Percentiles rank a stretch among this genome's conserved stretches.
These are phyloP conservation scores for Dermatophagoides farinae DNA, from an alignment of 1,140 invertebrate species.

Conservation along the genomic window DNA sequence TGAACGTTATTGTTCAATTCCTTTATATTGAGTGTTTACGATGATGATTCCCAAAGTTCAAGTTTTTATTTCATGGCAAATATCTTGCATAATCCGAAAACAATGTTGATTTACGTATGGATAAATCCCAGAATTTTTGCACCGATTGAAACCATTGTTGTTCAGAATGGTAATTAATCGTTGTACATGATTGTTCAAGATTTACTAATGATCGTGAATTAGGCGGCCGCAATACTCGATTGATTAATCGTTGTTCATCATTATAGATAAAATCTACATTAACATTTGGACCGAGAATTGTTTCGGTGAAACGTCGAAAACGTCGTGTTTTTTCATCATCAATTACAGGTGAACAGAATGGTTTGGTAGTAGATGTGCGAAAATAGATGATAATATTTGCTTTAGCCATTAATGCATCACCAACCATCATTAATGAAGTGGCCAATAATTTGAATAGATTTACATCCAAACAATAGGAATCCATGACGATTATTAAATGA, in stretches of 20 bases:
- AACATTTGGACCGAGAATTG: slow-evolving; percentile 1
- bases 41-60: too few relatives aligned
- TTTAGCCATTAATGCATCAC: not conserved
- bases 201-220: not conserved
- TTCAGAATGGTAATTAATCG: slow-evolving; percentile 6
- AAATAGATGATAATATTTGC: slow-evolving; percentile 11
- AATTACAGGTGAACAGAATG: not conserved
- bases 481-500: slow-evolving; percentile 13
- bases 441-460: slow-evolving; percentile 16
- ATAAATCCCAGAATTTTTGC: slow-evolving; percentile 15
- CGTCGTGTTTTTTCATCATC: not conserved
- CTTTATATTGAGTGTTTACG: too few relatives aligned
- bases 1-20: too few relatives aligned
- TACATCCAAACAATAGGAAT: slow-evolving; percentile 15
- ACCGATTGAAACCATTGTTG: slow-evolving; percentile 10
- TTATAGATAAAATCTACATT: not conserved
- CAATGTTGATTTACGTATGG: slow-evolving; percentile 13
- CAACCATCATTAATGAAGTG: slow-evolving; percentile 17
- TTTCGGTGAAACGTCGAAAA: too few relatives aligned
- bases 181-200: not conserved
- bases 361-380: not conserved
- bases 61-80: slow-evolving; percentile 13
- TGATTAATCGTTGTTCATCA: slow-evolving; percentile 13
- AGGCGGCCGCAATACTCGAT: slow-evolving; percentile 2
- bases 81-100: slow-evolving; percentile 15